Evolutionary conservation across 2,113 vertebrate species (phyloP), one percentile per base, ranked within the genome.

Genomic region (Nerophis ophidion): DNA sequence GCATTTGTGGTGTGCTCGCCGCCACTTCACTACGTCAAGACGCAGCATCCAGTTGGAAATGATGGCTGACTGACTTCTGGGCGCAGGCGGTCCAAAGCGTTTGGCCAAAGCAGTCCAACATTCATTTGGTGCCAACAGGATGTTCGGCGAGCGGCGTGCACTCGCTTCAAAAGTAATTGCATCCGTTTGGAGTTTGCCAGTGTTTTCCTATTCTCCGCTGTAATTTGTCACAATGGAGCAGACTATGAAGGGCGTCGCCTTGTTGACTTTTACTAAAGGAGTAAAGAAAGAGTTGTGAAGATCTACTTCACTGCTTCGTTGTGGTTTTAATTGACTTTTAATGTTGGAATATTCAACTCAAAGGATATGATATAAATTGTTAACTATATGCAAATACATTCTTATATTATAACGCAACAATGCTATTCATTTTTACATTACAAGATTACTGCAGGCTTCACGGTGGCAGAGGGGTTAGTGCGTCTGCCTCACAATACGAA

Each of bases 1-100:
- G 69, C 82, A 79, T 86, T 84, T 76, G 82, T 80, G 81, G 71
- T 81, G 71, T 42, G n/a, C 54, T 38, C n/a, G 1, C n/a, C 38
- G 16, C 38, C 54, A 56, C 38, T 66, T 67, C 15, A 63, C 48
- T 53, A 60, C 53, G 66, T 75, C 64, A 70, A 64, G 58, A 51
- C 44, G 48, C 62, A 62, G 60, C 57, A 49, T 65, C 61, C 42
- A 11, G 10, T 44, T 44, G 11, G 40, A 11, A 40, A 44, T 44
- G 40, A 44, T 44, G 40, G 40, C 35, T 53, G 36, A 61, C 48
- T 65, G 49, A 48, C 67, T 77, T 77, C 68, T 40, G n/a, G 60
- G 66, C 70, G 46, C 67, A 70, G 72, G 56, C 63, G 57, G 78
- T 57, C 40, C 10, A 44, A 44, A 44, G 40, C 40, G 40, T 60